These are phyloP conservation scores for Agrilus planipennis DNA, from an alignment of 1,140 invertebrate species.

Conservation along the genomic window DNA sequence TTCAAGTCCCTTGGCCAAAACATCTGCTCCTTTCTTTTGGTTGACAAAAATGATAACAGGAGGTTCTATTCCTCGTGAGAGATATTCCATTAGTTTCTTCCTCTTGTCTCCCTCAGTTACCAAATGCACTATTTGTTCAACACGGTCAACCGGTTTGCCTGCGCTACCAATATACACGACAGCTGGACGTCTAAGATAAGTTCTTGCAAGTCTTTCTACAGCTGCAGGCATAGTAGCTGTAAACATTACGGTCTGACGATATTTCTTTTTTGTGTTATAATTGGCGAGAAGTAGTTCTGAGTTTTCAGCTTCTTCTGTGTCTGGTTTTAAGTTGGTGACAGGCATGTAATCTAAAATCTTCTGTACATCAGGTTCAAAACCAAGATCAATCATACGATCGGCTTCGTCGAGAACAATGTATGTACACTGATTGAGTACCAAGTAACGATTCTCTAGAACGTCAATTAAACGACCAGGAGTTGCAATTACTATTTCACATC, in stretches of 20 bases:
- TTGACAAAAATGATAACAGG: conserved; percentile 99
- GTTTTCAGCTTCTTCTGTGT: conserved; percentile 97
- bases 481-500: conserved; percentile 99
- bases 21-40: conserved; percentile 99
- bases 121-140: conserved; percentile 96
- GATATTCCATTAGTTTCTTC: conserved; percentile 76
- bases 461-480: conserved; percentile 99
- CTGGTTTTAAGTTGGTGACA: conserved; percentile 96
- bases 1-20: conserved; percentile 93
- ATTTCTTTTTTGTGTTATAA: conserved; percentile 96
- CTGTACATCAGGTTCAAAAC: conserved; percentile 97
- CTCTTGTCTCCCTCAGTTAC: conserved; percentile 90
- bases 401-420: conserved; percentile 92
- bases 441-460: conserved; percentile 95
- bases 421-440: conserved; percentile 92
- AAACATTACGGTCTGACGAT: conserved; percentile 99
- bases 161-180: conserved; percentile 98
- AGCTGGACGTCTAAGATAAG: conserved; percentile 89
- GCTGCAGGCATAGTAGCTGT: conserved; percentile 99
- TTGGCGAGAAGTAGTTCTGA: conserved; percentile 77
- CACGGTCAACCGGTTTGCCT: conserved; percentile 95
- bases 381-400: conserved; percentile 99
- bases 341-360: conserved; percentile 98
- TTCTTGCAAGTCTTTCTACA: conserved; percentile 90
- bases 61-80: conserved; percentile 79